Percentiles rank a stretch among this genome's conserved stretches.
Evolutionary conservation across 2,888 invertebrate genomes (phyloP).

Genomic region (Villa cingulata): DNA sequence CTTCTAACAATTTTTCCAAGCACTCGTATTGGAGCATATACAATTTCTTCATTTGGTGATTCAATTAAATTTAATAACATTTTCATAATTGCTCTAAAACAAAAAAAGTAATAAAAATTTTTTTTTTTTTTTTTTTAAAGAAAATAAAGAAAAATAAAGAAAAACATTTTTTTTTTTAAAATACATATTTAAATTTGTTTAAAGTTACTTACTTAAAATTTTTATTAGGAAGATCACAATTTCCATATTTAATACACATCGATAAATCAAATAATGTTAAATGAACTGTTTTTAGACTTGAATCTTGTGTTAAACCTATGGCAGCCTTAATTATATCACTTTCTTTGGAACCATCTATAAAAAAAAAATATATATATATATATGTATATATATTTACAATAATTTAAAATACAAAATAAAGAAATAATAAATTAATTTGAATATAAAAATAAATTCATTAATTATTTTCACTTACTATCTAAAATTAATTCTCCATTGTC

Average conservation of each 20-base stretch:
- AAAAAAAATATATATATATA: not conserved
- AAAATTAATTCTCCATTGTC: conserved; percentile 46
- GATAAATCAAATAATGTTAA: conserved; percentile 37
- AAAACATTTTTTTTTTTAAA: not conserved
- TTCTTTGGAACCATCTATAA: conserved; percentile 28
- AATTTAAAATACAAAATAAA: too few species aligned
- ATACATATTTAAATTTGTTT: too few species aligned
- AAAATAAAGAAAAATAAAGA: not conserved
- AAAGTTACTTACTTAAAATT: conserved; percentile 39
- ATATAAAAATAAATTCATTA: not conserved
- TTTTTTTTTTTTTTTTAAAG: not conserved
- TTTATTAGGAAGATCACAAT: conserved; percentile 38
- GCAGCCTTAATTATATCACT: conserved; percentile 38
- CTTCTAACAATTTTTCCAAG: conserved; percentile 75
- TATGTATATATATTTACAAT: too few species aligned
- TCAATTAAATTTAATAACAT: conserved; percentile 61
- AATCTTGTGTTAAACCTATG: conserved; percentile 28
- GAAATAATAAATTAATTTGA: not conserved
- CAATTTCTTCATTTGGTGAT: conserved; percentile 43
- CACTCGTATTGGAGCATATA: conserved; percentile 64
- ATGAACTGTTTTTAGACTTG: conserved; percentile 27
- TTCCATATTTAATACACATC: conserved; percentile 38
- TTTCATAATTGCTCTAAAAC: conserved; percentile 50
- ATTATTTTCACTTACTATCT: conserved; percentile 43
- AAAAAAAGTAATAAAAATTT: conserved; percentile 5